These are phyloP conservation scores for Pygoscelis adeliae DNA, from an alignment of 2,113 vertebrate genomes.

Conservation along the genomic window DNA sequence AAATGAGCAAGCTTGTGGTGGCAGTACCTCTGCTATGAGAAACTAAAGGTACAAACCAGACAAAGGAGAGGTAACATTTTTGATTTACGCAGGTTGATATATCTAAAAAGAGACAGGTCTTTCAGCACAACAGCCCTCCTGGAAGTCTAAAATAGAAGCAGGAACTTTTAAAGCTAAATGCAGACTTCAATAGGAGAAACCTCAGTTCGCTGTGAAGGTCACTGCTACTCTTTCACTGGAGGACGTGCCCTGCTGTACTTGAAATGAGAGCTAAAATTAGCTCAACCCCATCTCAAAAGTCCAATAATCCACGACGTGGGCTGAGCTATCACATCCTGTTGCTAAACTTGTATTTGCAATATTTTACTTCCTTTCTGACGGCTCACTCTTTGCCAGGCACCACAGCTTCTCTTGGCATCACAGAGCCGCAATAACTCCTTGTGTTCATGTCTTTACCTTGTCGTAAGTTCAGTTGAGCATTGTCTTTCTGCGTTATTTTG, in stretches of 20 bases:
- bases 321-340: background rate
- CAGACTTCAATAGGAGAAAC: background rate
- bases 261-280: constrained; percentile 20
- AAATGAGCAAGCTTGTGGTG: background rate
- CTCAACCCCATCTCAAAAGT: background rate
- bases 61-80: background rate
- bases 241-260: background rate
- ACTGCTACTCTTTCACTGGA: background rate
- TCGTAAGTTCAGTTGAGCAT: background rate
- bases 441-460: background rate
- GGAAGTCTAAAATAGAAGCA: constrained; percentile 8
- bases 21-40: background rate
- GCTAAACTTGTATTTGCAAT: background rate
- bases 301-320: background rate
- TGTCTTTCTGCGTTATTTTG: background rate
- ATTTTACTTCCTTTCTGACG: background rate
- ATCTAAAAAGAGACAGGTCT: background rate
- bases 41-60: background rate
- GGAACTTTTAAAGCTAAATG: background rate
- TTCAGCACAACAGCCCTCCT: background rate
- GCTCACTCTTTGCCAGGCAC: background rate
- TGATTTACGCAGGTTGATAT: background rate
- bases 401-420: background rate
- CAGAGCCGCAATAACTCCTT: background rate
- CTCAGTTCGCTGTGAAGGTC: constrained; percentile 7